Conservation (phyloP, 2,113 vertebrate genomes). For the Climacteris rufus region DNA sequence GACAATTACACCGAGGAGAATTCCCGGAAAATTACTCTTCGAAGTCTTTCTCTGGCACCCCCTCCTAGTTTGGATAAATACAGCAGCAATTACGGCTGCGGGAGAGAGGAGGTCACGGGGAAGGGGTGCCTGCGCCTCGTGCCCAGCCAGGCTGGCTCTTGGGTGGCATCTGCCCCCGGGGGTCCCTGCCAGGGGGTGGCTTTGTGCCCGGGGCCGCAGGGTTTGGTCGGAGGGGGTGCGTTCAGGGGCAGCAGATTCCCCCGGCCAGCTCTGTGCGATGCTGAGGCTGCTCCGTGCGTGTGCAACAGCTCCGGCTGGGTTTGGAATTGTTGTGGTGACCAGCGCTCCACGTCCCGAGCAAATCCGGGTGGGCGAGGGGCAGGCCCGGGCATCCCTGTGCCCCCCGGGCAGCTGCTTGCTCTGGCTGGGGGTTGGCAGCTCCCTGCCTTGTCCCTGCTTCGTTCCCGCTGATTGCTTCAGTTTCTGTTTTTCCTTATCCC, state of each 20-base stretch:
- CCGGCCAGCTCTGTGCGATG: not conserved
- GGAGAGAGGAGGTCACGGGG: not conserved
- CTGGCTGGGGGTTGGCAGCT: not conserved
- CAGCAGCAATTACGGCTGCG: conserved; percentile 33
- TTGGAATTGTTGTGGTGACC: not conserved
- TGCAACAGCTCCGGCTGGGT: accelerated
- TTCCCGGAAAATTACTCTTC: conserved; percentile 51
- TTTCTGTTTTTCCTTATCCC: not conserved
- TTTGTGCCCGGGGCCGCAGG: accelerated
- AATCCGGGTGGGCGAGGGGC: not conserved
- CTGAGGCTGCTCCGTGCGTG: accelerated
- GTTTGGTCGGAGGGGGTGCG: accelerated
- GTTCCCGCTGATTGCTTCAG: not conserved
- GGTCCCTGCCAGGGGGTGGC: not conserved
- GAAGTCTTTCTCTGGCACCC: conserved; percentile 58
- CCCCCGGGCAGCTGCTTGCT: not conserved
- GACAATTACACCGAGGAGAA: conserved; percentile 48
- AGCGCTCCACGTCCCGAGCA: accelerated
- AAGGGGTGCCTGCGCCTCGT: not conserved
- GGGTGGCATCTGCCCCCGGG: not conserved
- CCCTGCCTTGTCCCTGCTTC: not conserved
- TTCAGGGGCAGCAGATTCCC: accelerated
- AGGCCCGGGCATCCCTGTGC: not conserved
- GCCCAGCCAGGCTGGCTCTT: not conserved
- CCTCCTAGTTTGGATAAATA: conserved; percentile 57